Evolutionary conservation across 1,140 invertebrate genomes (phyloP).

Genomic region (Temnothorax nylanderi): DNA sequence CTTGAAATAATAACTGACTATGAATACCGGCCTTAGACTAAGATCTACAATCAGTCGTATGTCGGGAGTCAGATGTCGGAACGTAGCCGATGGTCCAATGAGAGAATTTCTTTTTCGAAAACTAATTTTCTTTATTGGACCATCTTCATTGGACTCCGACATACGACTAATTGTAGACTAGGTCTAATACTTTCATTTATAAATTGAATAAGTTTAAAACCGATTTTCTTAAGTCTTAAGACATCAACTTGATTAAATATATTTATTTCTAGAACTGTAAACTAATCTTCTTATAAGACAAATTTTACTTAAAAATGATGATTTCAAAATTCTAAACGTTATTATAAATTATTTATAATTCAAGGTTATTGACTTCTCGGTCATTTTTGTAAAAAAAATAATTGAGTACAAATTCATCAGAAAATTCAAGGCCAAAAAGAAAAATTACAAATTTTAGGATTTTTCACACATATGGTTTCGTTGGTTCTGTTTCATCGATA

Average conservation of each 20-base stretch:
- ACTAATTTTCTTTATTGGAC: too few species aligned
- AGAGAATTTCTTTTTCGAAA: too few species aligned
- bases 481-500: background rate
- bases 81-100: too few species aligned
- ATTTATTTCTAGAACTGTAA: background rate
- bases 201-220: background rate
- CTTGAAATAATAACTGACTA: too few species aligned
- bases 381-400: background rate
- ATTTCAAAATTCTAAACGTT: background rate
- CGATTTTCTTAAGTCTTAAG: background rate
- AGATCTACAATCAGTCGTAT: too few species aligned
- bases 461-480: background rate
- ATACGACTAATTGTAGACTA: too few species aligned
- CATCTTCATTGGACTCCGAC: too few species aligned
- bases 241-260: background rate
- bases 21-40: too few species aligned
- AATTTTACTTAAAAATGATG: conserved; percentile 4
- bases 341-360: background rate
- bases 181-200: background rate
- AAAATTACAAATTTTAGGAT: background rate
- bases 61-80: too few species aligned
- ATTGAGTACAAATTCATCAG: background rate
- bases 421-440: background rate
- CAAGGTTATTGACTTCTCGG: background rate
- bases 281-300: background rate